Conservation (phyloP, 2,888 invertebrate species). For the Hecatera dysodea region DNA sequence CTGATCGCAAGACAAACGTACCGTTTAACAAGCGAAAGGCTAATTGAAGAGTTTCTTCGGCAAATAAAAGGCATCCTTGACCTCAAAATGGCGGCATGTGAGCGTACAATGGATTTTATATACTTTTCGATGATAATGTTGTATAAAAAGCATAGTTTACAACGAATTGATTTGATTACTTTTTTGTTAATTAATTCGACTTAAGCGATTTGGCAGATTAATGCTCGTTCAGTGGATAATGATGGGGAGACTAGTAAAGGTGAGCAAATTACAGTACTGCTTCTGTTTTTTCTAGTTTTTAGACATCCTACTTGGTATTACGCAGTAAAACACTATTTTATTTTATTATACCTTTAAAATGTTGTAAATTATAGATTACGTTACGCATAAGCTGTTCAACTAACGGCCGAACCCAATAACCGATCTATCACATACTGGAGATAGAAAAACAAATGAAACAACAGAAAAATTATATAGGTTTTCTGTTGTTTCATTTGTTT, state of each 20-base stretch:
- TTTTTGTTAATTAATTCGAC: neutral
- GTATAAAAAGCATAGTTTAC: conserved; percentile 1
- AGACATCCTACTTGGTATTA: too few species aligned
- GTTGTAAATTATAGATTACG: conserved; percentile 8
- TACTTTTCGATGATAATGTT: conserved; percentile 29
- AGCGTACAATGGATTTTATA: conserved; percentile 40
- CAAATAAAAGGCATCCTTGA: conserved; percentile 54
- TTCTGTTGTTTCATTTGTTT: too few species aligned
- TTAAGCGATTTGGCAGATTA: neutral
- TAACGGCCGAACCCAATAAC: too few species aligned
- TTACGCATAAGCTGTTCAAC: neutral
- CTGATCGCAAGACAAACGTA: conserved; percentile 36
- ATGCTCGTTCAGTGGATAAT: neutral
- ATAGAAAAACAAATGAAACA: too few species aligned
- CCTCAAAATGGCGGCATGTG: conserved; percentile 41
- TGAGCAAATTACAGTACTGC: neutral
- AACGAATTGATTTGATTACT: neutral
- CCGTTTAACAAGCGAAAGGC: conserved; percentile 53
- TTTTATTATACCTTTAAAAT: neutral
- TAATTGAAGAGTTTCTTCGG: conserved; percentile 41
- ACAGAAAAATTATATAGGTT: too few species aligned
- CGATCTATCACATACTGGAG: too few species aligned
- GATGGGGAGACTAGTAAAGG: neutral
- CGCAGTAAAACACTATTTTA: too few species aligned
- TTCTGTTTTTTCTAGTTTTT: neutral